Percentiles rank a stretch among this genome's conserved stretches.
phyloP scores from a whole-genome alignment of 2,888 invertebrate genomes.

The Sarcophaga caerulescens region DNA sequence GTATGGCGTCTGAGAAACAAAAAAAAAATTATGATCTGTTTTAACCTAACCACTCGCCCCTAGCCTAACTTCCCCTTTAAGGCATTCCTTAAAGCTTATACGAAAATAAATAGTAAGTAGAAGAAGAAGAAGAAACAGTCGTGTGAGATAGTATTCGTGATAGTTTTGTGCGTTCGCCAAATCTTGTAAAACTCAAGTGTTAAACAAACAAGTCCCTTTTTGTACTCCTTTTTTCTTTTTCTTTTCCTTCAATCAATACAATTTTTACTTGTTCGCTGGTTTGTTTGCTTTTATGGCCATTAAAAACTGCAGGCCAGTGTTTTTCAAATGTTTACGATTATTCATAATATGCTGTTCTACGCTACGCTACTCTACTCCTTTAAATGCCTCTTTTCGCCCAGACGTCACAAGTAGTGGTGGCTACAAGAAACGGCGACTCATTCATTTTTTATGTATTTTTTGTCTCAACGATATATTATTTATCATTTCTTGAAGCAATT shows the following conservation, averaged over 20 bases:
- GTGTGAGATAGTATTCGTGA: too few relatives aligned
- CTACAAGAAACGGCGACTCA: conserved; percentile 50
- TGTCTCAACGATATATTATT: conserved; percentile 75
- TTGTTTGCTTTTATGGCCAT: conserved; percentile 45
- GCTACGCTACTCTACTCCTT: not conserved
- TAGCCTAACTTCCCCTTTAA: not conserved
- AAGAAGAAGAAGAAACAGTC: not conserved
- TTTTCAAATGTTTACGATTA: conserved; percentile 68
- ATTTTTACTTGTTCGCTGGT: conserved; percentile 3
- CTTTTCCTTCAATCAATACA: too few relatives aligned
- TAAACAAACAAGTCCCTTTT: conserved; percentile 74
- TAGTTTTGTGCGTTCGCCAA: conserved; percentile 51
- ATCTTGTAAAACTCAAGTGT: conserved; percentile 72
- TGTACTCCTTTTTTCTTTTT: conserved; percentile 28
- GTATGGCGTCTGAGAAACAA: conserved; percentile 54
- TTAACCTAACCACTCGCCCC: not conserved
- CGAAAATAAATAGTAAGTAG: conserved; percentile 53
- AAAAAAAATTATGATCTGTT: conserved; percentile 53
- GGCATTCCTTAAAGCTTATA: not conserved
- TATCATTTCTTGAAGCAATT: conserved; percentile 77
- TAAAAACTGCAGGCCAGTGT: conserved; percentile 56
- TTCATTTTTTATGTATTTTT: conserved; percentile 71
- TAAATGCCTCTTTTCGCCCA: conserved; percentile 8
- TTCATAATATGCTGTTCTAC: conserved; percentile 57
- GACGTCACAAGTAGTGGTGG: conserved; percentile 18